phyloP scores from a whole-genome alignment of 2,113 vertebrate species.

The Megaleporinus macrocephalus region DNA sequence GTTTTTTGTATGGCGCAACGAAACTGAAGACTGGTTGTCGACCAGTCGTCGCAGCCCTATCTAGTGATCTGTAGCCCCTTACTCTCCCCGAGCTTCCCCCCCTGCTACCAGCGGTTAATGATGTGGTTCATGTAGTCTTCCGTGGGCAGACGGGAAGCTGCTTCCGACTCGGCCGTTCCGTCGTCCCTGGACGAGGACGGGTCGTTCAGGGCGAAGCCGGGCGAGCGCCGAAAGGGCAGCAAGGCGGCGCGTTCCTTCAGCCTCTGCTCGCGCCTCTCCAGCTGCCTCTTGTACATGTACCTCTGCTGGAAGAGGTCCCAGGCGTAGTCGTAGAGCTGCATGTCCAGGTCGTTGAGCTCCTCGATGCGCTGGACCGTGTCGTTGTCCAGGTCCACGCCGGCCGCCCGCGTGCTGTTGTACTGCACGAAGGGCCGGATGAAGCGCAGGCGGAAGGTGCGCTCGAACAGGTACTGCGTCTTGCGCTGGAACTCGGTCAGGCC shows the following conservation, averaged over 20 bases:
- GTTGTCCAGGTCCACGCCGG: constrained; percentile 92
- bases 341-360: constrained; percentile 96
- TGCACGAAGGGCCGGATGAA: constrained; percentile 99
- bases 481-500: constrained; percentile 98
- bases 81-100: neutral
- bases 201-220: constrained; percentile 20
- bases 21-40: neutral
- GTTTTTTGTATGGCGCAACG: no score
- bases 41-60: neutral
- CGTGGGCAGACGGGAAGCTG: constrained; percentile 86
- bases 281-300: constrained; percentile 94
- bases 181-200: constrained; percentile 75
- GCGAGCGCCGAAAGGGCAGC: constrained; percentile 78
- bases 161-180: constrained; percentile 70
- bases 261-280: constrained; percentile 92
- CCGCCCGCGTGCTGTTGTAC: constrained; percentile 96
- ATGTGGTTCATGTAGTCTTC: constrained; percentile 99
- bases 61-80: neutral
- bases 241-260: constrained; percentile 86
- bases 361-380: constrained; percentile 91
- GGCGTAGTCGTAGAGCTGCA: constrained; percentile 98
- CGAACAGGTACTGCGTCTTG: constrained; percentile 98
- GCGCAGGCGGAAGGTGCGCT: constrained; percentile 94
- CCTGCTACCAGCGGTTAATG: constrained; percentile 95
- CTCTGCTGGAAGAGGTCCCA: constrained; percentile 98